Evolutionary conservation across 2,113 vertebrate genomes (phyloP), one percentile per base, ranked within the genome.

Genomic region (Tenrec ecaudatus): DNA sequence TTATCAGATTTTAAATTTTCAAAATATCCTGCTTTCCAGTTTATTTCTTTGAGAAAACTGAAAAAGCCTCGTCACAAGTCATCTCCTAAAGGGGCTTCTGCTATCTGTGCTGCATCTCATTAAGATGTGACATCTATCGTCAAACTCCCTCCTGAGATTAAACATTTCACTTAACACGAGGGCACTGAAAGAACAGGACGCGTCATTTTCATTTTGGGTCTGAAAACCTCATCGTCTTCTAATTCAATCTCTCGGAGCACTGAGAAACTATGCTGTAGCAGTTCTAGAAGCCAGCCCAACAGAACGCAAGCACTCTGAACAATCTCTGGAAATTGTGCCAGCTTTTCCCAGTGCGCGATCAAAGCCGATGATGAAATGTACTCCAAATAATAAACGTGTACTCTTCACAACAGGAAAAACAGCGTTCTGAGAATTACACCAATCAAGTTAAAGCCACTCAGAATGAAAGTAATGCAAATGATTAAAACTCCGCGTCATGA

Each of bases 41-140:
- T 87, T 60, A 94, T 85, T 76, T 90, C 86, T 97, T 89, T 95
- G 68, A 96, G 95, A 40, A 40, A 40, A 40, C 40, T 40, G 82
- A 88, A 53, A 53, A 5, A 95, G 92, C 62, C 53, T 90, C 76
- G 93, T 95, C 93, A 89, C 43, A 94, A 96, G 64, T 60, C 84
- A 94, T 94, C 98, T 97, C 71, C 87, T 77, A 96, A 97, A 94
- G 75, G 38, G 92, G 95, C 60, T 86, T 92, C 80, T 96, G 90
- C 89, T 97, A 97, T 96, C 97, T 97, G 96, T 93, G 95, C 64
- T 90, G 78, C 29, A 92, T 92, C 94, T 97, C 93, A 95, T 95
- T 97, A 94, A 96, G 90, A 83, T 94, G 97, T 96, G 95, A 92
- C 88, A 96, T 96, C 57, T 79, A 71, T 81, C 96, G 94, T 92